phyloP scores from a whole-genome alignment of 2,113 vertebrate genomes.

The Hassar affinis region DNA sequence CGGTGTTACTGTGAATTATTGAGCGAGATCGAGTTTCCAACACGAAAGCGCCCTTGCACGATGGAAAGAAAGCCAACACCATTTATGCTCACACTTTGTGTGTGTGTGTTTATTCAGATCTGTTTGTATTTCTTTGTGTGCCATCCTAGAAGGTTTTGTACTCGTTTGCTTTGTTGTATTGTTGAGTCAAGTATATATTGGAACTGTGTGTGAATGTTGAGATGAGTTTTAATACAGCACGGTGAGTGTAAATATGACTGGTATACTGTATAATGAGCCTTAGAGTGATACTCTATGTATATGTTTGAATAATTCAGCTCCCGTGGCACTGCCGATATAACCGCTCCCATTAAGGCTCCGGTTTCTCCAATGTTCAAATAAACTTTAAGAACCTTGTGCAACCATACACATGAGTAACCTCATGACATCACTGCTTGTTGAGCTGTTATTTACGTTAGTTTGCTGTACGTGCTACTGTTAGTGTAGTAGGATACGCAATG shows the following conservation, averaged over 20 bases:
- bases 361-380: constrained; percentile 66
- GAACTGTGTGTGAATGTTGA: neutral
- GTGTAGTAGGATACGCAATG: neutral
- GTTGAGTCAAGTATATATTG: constrained; percentile 3
- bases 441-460: constrained; percentile 1
- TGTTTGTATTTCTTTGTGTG: constrained; percentile 28
- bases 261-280: neutral
- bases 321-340: constrained; percentile 12
- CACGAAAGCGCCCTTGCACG: constrained; percentile 58
- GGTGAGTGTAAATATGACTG: constrained; percentile 12
- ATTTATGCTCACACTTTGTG: constrained; percentile 63
- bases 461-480: neutral
- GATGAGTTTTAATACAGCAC: neutral
- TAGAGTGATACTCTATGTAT: neutral
- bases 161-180: neutral
- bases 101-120: constrained; percentile 34
- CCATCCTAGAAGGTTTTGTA: neutral
- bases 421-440: constrained; percentile 61
- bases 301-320: constrained; percentile 46
- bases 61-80: constrained; percentile 78
- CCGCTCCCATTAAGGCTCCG: constrained; percentile 53
- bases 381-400: constrained; percentile 31
- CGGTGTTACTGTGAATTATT: constrained; percentile 70
- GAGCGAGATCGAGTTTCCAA: constrained; percentile 67
- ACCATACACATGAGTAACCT: constrained; percentile 45